Conservation (phyloP, 2,888 invertebrate species). For the Cordilura impudica region DNA sequence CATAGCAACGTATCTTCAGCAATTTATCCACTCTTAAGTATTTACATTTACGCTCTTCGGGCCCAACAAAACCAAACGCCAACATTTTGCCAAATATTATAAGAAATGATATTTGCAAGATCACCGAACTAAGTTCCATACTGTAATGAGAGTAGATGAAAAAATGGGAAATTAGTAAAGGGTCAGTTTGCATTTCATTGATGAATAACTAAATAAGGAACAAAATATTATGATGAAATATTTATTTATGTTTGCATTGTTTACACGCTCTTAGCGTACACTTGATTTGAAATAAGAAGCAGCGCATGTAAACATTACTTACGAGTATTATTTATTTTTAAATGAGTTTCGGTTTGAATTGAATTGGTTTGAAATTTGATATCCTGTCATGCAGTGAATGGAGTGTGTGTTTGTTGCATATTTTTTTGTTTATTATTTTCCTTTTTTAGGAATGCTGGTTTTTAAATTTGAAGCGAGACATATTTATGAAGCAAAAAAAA, state of each 20-base stretch:
- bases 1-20: constrained; percentile 72
- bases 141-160: constrained; percentile 60
- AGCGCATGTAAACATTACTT: background rate
- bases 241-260: constrained; percentile 33
- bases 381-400: constrained; percentile 3
- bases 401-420: background rate
- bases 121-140: constrained; percentile 67
- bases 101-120: constrained; percentile 69
- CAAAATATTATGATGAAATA: constrained; percentile 48
- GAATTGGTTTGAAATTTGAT: constrained; percentile 48
- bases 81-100: constrained; percentile 69
- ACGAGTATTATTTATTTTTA: constrained; percentile 1
- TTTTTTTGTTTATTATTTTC: background rate
- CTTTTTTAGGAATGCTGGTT: background rate
- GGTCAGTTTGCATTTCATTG: background rate
- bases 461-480: background rate
- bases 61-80: constrained; percentile 70
- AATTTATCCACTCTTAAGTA: constrained; percentile 73
- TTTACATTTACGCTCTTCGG: constrained; percentile 73
- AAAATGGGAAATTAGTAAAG: background rate
- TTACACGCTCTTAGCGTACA: constrained; percentile 1
- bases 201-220: background rate
- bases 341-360: constrained; percentile 34
- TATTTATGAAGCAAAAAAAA: no score
- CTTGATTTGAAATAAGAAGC: background rate